phyloP scores from a whole-genome alignment of 2,113 vertebrate species.

The Naja naja region DNA sequence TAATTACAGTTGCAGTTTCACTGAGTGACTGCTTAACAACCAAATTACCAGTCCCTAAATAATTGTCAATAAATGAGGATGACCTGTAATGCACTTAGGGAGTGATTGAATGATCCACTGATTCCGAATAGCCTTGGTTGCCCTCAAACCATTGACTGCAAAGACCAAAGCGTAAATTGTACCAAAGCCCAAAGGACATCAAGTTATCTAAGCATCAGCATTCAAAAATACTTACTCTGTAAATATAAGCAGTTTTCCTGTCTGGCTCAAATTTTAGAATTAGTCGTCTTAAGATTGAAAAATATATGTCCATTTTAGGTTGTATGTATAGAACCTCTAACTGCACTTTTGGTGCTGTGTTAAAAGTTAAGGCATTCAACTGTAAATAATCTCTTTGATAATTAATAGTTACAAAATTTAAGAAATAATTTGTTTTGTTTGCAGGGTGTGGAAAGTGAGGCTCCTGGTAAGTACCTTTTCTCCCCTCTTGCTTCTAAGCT shows the following conservation, averaged over 20 bases:
- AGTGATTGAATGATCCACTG: neutral
- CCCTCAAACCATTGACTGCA: neutral
- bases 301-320: neutral
- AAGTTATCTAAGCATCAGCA: neutral
- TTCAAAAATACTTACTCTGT: neutral
- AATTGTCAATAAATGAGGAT: neutral
- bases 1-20: neutral
- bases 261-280: neutral
- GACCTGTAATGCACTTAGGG: neutral
- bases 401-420: neutral
- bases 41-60: neutral
- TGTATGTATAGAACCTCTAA: neutral
- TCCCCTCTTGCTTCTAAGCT: neutral
- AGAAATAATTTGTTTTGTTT: slow-evolving; percentile 47
- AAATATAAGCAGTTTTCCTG: neutral
- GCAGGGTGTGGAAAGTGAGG: slow-evolving; percentile 59
- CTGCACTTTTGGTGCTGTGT: neutral
- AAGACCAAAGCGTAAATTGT: neutral
- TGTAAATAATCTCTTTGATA: neutral
- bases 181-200: neutral
- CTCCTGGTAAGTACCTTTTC: slow-evolving; percentile 58
- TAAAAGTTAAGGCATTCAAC: neutral
- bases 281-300: neutral
- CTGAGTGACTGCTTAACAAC: neutral
- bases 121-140: neutral